Base-by-base conservation (phyloP, 2,888 invertebrate species). In the Nomada lathburiana region DNA sequence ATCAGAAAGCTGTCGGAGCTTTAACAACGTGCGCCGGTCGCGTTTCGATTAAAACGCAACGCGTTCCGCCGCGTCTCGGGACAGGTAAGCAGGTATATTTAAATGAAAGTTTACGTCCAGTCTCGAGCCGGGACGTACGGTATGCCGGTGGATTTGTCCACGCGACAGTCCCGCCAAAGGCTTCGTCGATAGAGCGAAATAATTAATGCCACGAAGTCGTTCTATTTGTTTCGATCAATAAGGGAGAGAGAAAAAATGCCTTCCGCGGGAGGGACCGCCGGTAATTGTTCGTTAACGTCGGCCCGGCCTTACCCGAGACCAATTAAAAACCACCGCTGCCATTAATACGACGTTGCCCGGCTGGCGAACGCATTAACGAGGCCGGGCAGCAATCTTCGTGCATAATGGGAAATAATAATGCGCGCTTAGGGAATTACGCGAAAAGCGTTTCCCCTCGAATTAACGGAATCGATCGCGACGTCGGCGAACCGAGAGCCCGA, bases 121-220 rank as follows among this genome's bases (percentile, higher is more conserved):
- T 42, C 29, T 47, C 52, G 69, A 63, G 20, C 57, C 59, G 55
- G 23, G 29, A 52, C 67, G 52, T 26, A 20, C 67, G 68, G 57
- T 74, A 80, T 76, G 76, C 75, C 76, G 59, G 44, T 77, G 70
- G 76, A 79, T 76, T 82, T 77, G 80, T 55, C 74, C 77, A 71
- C 62, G 67, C 70, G 77, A 83, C 79, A 70, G 79, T 64, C 47
- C 50, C 57, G 74, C 69, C 78, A 78, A 65, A 79, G 76, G 44
- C 80, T 71, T 86, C 69, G 84, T 86, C 87, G 87, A 85, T 82
- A 76, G 65, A 75, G 71, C 85, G 57, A 87, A 86, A 87, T 86
- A 86, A 86, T 86, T 87, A 84, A 86, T 85, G 85, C 69, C 29
- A 64, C 62, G 52, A 68, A 50, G 60, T 76, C 62, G 50, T 73